Evolutionary conservation across 2,888 invertebrate species (phyloP), one percentile per base, ranked within the genome.

Genomic region (Eristalis arbustorum): DNA sequence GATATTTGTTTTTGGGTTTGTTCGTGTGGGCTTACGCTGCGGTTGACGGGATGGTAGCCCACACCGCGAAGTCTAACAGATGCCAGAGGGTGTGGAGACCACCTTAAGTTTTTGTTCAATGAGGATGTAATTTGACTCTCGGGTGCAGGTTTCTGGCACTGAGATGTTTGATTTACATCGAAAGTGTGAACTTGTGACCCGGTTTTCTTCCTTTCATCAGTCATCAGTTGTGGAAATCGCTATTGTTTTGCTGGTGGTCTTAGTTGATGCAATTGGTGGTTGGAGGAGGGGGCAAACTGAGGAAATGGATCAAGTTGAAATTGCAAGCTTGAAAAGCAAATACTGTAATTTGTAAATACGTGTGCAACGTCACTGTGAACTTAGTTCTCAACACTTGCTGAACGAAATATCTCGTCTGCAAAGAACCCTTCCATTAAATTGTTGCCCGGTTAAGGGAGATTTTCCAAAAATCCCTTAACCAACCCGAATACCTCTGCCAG

Each of bases 1-100:
- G 75, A 75, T 87, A 78, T 75, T 87, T 79, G 73, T 61, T 78
- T 87, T 77, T 64, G 59, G 61, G 23, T 25, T n/a, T 59, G 23
- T 25, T 23, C 28, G 14, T 31, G 23, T 37, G 64, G 64, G 28
- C 37, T 31, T 34, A 5, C 25, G 62, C 14, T 62, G 62, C 14
- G 25, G 31, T 62, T 62, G 18, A 62, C 31, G 62, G 14, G 25
- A 14, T n/a, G 62, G 31, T 8, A 31, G 62, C 13, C 25, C 25
- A 62, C 28, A 28, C 31, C 31, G 31, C 28, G 31, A 49, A 18
- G 18, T 63, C 14, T 22, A 13, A 40, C n/a, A 31, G 42, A 34
- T 23, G 31, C 18, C 42, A 13, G 40, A 11, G 13, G 59, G 23
- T 14, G 14, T 11, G 11, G 6, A 11, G 18, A 40, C 68, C 25